Conservation (phyloP, 2,888 invertebrate species). For the Trisateles emortualis region DNA sequence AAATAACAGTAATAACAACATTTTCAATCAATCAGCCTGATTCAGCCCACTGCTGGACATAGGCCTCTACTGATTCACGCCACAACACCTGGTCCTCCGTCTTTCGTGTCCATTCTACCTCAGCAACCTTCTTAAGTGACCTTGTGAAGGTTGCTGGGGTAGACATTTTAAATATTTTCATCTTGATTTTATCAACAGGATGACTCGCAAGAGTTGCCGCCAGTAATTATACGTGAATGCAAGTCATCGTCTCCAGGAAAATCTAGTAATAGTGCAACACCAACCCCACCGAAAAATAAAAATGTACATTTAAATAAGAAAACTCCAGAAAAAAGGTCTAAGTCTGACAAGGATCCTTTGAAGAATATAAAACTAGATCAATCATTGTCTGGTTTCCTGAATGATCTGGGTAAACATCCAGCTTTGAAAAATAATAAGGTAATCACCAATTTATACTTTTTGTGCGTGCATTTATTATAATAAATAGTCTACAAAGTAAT, state of each 20-base stretch:
- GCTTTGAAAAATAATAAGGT: conserved; percentile 58
- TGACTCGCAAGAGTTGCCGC: conserved; percentile 49
- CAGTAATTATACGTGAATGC: conserved; percentile 40
- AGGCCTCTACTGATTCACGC: too few species aligned
- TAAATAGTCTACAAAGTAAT: too few species aligned
- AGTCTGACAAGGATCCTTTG: conserved; percentile 60
- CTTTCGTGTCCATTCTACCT: too few species aligned
- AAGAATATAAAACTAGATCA: conserved; percentile 63
- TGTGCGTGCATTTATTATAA: too few species aligned
- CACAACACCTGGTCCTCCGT: too few species aligned
- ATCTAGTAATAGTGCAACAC: conserved; percentile 59
- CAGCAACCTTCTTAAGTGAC: too few species aligned
- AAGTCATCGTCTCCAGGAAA: conserved; percentile 46
- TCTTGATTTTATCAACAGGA: conserved; percentile 49
- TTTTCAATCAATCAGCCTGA: too few species aligned
- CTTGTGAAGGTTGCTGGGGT: too few species aligned
- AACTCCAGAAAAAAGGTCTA: conserved; percentile 56
- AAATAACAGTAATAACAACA: too few species aligned
- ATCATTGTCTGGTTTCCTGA: conserved; percentile 58
- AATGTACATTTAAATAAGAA: conserved; percentile 27
- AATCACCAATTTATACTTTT: too few species aligned
- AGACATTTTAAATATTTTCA: too few species aligned
- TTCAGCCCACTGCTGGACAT: too few species aligned
- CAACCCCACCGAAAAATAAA: conserved; percentile 52
- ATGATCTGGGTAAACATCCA: conserved; percentile 53